Percentiles rank a stretch among this genome's conserved stretches.
phyloP scores from a whole-genome alignment of 2,888 invertebrate species.

The Brachypterus glaber region DNA sequence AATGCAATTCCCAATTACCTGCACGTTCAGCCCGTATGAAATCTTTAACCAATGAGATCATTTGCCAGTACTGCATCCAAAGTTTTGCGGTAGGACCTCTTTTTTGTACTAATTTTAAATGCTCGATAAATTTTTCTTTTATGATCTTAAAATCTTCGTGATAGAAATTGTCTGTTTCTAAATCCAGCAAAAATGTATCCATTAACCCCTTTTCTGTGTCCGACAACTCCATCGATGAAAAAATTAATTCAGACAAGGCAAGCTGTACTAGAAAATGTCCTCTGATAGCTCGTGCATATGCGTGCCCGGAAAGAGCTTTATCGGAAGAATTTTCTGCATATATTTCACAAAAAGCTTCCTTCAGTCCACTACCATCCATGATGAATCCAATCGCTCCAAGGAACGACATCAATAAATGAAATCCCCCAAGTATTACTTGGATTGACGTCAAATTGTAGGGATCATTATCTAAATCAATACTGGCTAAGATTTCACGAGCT shows the following conservation, averaged over 20 bases:
- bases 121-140: no score
- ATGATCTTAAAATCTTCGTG: no score
- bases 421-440: slow-evolving; percentile 32
- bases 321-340: slow-evolving; percentile 28
- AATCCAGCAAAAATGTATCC: slow-evolving; percentile 22
- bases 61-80: slow-evolving; percentile 32
- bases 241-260: slow-evolving; percentile 21
- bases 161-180: slow-evolving; percentile 20
- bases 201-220: no score
- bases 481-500: slow-evolving; percentile 14
- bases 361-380: slow-evolving; percentile 23
- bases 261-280: slow-evolving; percentile 29
- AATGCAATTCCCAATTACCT: slow-evolving; percentile 25
- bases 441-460: background rate
- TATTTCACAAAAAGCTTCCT: slow-evolving; percentile 21
- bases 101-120: slow-evolving; percentile 24
- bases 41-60: slow-evolving; percentile 28
- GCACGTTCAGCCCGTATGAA: slow-evolving; percentile 27
- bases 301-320: slow-evolving; percentile 29
- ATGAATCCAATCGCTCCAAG: slow-evolving; percentile 24
- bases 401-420: slow-evolving; percentile 30
- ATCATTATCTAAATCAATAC: background rate
- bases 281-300: slow-evolving; percentile 31
- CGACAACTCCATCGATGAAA: slow-evolving; percentile 17
- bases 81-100: slow-evolving; percentile 23